Evolutionary conservation across 2,888 invertebrate genomes (phyloP).

Genomic region (Coenonympha glycerion): DNA sequence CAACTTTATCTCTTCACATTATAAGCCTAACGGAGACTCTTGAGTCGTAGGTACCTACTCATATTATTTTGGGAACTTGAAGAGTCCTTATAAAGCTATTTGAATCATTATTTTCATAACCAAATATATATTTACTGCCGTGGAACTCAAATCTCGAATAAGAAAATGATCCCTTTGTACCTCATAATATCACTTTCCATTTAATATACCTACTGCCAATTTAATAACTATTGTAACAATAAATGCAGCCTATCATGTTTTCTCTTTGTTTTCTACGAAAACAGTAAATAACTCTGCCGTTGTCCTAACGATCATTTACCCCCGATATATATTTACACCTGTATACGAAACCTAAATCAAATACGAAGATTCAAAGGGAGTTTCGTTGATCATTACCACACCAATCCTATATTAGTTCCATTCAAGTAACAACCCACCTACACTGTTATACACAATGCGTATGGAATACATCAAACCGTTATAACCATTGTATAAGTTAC

Average conservation of each 20-base stretch:
- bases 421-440: slow-evolving; percentile 43
- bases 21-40: no score
- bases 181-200: no score
- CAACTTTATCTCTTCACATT: no score
- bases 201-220: no score
- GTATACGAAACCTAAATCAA: slow-evolving; percentile 32
- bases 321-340: slow-evolving; percentile 16
- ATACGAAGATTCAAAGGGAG: slow-evolving; percentile 32
- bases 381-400: slow-evolving; percentile 41
- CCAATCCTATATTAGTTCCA: slow-evolving; percentile 46
- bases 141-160: no score
- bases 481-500: slow-evolving; percentile 4
- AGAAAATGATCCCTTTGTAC: no score
- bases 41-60: no score
- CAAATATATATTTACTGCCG: no score
- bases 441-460: slow-evolving; percentile 30
- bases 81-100: no score
- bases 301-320: slow-evolving; percentile 11
- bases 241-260: not conserved
- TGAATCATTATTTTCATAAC: no score
- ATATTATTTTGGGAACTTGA: no score
- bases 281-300: slow-evolving; percentile 12
- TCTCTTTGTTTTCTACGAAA: not conserved
- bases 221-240: no score
- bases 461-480: not conserved